Evolutionary conservation across 2,888 invertebrate species (phyloP).

Genomic region (Chorisops tibialis): DNA sequence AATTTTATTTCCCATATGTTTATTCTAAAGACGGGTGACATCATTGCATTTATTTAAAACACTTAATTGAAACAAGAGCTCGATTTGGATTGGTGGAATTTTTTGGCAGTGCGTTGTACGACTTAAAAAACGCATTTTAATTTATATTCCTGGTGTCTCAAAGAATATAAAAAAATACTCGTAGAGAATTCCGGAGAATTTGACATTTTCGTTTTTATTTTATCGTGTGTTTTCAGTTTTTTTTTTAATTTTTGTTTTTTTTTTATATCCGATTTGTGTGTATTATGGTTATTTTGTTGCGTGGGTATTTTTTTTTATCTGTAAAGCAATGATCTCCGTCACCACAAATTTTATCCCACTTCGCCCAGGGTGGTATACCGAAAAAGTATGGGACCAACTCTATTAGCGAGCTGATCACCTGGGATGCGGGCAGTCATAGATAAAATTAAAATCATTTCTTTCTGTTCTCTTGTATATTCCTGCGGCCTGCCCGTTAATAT

Average conservation of each 20-base stretch:
- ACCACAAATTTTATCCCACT: slow-evolving; percentile 25
- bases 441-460: slow-evolving; percentile 19
- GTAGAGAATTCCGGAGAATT: slow-evolving; percentile 4
- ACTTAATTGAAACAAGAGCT: no score
- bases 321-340: slow-evolving; percentile 21
- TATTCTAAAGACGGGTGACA: neutral
- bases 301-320: slow-evolving; percentile 26
- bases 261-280: neutral
- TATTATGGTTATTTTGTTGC: slow-evolving; percentile 24
- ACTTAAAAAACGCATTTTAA: neutral
- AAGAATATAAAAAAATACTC: neutral
- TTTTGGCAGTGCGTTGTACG: neutral
- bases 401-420: slow-evolving; percentile 24
- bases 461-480: neutral
- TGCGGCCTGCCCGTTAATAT: no score
- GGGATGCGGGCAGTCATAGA: slow-evolving; percentile 25
- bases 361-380: slow-evolving; percentile 25
- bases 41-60: no score
- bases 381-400: slow-evolving; percentile 22
- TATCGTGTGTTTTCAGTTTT: neutral
- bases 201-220: slow-evolving; percentile 21
- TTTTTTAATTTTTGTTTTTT: neutral
- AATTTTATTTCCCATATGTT: neutral
- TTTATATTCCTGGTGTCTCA: neutral
- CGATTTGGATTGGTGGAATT: neutral